phyloP scores from a whole-genome alignment of 2,113 vertebrate species.

The Nematolebias whitei region DNA sequence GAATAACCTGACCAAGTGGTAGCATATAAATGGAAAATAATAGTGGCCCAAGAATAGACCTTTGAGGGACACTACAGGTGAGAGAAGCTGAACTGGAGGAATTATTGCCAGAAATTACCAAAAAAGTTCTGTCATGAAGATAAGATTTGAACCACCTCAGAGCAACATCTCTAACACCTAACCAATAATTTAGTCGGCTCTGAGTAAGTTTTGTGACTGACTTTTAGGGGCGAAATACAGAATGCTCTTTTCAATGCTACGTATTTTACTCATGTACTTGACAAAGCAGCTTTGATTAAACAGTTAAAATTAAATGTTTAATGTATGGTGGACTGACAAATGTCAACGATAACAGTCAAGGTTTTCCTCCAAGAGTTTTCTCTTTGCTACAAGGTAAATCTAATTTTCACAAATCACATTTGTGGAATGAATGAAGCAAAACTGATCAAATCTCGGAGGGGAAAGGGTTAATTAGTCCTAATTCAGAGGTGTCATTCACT shows the following conservation, averaged over 20 bases:
- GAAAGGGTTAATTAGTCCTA: constrained; percentile 64
- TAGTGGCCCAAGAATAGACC: too few species aligned
- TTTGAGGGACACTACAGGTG: too few species aligned
- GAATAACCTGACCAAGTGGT: too few species aligned
- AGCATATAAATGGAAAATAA: too few species aligned
- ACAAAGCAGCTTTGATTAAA: background rate
- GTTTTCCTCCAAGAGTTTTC: background rate
- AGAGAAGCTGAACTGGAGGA: too few species aligned
- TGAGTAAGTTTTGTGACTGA: background rate
- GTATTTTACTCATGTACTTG: constrained; percentile 8
- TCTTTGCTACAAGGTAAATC: constrained; percentile 2
- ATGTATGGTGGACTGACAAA: background rate
- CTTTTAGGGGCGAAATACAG: background rate
- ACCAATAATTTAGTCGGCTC: too few species aligned
- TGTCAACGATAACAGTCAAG: background rate
- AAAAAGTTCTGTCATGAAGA: too few species aligned
- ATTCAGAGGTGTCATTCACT: constrained; percentile 52
- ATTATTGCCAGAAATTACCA: too few species aligned
- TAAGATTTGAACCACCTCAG: too few species aligned
- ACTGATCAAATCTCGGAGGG: constrained; percentile 22
- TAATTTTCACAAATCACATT: constrained; percentile 22
- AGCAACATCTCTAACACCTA: too few species aligned
- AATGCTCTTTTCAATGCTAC: constrained; percentile 12
- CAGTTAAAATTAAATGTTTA: background rate
- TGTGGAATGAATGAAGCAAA: constrained; percentile 30